Percentiles rank a stretch among this genome's conserved stretches.
Conservation (phyloP, 2,888 invertebrate genomes). For the Stenichneumon culpator region DNA sequence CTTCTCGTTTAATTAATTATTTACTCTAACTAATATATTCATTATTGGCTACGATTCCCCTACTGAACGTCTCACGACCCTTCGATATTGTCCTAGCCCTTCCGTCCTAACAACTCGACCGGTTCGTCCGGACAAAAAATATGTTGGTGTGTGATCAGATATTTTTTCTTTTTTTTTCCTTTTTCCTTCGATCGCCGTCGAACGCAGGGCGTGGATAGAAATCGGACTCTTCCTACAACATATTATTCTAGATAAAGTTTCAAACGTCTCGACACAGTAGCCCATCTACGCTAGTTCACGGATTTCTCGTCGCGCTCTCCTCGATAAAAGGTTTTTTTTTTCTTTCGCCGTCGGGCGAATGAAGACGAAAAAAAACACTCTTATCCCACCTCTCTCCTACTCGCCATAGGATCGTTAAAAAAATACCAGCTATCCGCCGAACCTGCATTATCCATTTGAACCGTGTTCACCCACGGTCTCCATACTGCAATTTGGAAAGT, state of each 20-base stretch:
- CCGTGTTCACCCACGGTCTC: conserved; percentile 1
- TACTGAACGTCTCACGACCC: conserved; percentile 30
- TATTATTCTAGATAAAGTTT: conserved; percentile 21
- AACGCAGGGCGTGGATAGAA: conserved; percentile 39
- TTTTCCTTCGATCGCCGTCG: not conserved
- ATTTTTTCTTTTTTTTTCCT: not conserved
- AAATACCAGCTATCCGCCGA: conserved; percentile 51
- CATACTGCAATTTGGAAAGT: conserved; percentile 38
- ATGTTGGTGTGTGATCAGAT: conserved; percentile 15
- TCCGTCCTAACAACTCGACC: conserved; percentile 22
- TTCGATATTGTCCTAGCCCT: conserved; percentile 50
- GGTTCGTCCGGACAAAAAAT: conserved; percentile 14
- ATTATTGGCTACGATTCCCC: conserved; percentile 55
- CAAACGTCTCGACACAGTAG: conserved; percentile 17
- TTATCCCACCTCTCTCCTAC: not conserved
- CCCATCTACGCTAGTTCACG: not conserved
- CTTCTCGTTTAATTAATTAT: conserved; percentile 40
- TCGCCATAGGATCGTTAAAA: conserved; percentile 44
- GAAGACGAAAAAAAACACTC: not conserved
- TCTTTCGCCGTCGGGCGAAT: not conserved
- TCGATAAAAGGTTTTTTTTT: conserved; percentile 1
- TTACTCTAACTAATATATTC: conserved; percentile 42
- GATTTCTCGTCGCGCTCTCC: conserved; percentile 8
- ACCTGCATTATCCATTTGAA: conserved; percentile 35
- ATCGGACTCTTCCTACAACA: conserved; percentile 15